These are phyloP conservation scores for Anguilla obscura DNA, from an alignment of 2,797 vertebrate species.

Conservation along the genomic window DNA sequence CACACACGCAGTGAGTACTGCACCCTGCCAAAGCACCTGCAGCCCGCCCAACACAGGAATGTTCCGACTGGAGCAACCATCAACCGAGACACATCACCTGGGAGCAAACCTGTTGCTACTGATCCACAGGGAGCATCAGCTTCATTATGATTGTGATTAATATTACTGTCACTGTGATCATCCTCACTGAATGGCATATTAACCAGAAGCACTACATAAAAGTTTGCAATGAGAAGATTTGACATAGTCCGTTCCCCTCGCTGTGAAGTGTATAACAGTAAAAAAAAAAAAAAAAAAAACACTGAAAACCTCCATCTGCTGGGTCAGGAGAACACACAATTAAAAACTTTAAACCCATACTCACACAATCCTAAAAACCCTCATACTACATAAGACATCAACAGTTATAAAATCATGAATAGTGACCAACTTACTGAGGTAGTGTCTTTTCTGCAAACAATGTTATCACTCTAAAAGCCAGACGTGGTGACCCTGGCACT, in stretches of 20 bases:
- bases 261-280: neutral
- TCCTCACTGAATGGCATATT: neutral
- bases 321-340: neutral
- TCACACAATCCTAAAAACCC: neutral
- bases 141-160: neutral
- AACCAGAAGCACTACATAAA: neutral
- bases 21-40: slow-evolving; percentile 67
- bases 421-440: no score
- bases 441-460: neutral
- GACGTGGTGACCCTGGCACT: no score
- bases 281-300: neutral
- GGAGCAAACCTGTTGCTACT: neutral
- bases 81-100: neutral
- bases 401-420: no score
- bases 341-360: neutral
- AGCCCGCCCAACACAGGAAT: slow-evolving; percentile 58
- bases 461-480: no score
- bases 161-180: neutral
- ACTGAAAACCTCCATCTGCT: neutral
- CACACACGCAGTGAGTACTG: slow-evolving; percentile 15
- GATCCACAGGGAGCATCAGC: neutral
- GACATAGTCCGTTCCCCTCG: neutral
- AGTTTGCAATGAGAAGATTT: neutral
- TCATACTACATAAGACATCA: neutral
- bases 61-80: neutral